These are phyloP conservation scores for Podilymbus podiceps DNA, from an alignment of 2,113 vertebrate genomes.

Conservation along the genomic window DNA sequence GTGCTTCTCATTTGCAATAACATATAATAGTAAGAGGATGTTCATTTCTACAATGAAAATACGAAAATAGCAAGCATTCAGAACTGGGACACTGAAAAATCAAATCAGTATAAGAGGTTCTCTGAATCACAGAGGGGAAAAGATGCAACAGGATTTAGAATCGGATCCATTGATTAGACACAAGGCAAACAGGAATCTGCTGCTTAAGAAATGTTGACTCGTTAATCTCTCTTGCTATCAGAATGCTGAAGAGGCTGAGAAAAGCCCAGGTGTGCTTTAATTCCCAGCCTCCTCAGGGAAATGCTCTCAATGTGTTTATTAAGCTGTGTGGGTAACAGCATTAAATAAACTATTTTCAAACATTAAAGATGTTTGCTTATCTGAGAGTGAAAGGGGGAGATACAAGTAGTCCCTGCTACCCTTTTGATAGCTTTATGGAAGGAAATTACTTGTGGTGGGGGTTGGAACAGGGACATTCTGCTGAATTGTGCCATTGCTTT, in stretches of 20 bases:
- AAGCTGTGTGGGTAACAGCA: slow-evolving; percentile 49
- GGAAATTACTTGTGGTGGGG: neutral
- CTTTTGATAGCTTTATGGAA: neutral
- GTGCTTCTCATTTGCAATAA: neutral
- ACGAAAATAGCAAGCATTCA: slow-evolving; percentile 15
- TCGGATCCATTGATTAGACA: slow-evolving; percentile 7
- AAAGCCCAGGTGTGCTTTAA: slow-evolving; percentile 35
- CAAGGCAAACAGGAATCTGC: slow-evolving; percentile 7
- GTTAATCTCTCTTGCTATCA: neutral
- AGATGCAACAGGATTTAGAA: slow-evolving; percentile 11
- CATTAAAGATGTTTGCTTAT: slow-evolving; percentile 7
- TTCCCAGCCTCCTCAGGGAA: slow-evolving; percentile 5
- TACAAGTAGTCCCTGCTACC: neutral
- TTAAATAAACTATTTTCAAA: slow-evolving; percentile 60
- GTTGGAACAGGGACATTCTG: neutral
- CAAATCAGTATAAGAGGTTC: neutral
- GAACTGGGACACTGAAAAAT: neutral
- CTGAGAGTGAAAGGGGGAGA: neutral
- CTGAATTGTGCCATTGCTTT: neutral
- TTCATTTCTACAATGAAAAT: slow-evolving; percentile 8
- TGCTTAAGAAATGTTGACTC: slow-evolving; percentile 17
- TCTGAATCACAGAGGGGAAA: neutral
- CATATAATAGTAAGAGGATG: neutral
- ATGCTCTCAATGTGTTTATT: slow-evolving; percentile 15
- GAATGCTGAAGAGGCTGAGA: neutral